A percentile compares a stretch with the other conserved stretches of the same genome.
Conservation (phyloP, 2,797 vertebrate genomes). For the Alectoris magna region DNA sequence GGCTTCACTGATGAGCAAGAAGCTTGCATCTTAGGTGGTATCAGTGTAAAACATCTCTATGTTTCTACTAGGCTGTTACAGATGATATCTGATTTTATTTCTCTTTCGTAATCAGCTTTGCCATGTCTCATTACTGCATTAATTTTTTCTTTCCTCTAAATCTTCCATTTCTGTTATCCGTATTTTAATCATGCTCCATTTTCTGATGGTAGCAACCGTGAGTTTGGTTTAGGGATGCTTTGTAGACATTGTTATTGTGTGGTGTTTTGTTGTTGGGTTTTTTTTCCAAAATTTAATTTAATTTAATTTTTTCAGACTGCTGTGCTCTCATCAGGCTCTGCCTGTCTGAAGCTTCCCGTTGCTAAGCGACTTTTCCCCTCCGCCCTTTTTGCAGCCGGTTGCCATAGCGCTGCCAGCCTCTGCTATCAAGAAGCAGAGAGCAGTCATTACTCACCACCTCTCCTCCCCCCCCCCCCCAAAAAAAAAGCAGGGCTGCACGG, state of each 20-base stretch:
- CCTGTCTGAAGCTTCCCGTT: slow-evolving; percentile 79
- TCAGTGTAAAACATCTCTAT: neutral
- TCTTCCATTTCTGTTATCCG: neutral
- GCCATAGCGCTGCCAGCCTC: slow-evolving; percentile 79
- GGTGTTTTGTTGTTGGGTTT: accelerated
- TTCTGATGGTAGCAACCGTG: slow-evolving; percentile 16
- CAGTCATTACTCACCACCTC: slow-evolving; percentile 66
- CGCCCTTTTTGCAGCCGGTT: slow-evolving; percentile 74
- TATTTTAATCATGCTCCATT: neutral
- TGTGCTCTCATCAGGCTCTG: slow-evolving; percentile 73
- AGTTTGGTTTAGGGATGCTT: neutral
- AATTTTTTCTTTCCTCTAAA: neutral
- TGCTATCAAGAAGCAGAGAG: slow-evolving; percentile 78
- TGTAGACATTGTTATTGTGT: neutral
- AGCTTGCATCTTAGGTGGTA: neutral
- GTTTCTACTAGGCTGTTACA: neutral
- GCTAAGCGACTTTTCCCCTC: slow-evolving; percentile 77
- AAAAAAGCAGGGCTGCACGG: slow-evolving; percentile 40
- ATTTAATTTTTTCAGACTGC: neutral
- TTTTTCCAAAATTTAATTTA: neutral
- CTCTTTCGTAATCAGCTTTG: neutral
- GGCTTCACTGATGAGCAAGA: neutral
- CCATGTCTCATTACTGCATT: neutral
- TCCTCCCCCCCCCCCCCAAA: neutral
- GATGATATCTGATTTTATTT: neutral